These are phyloP conservation scores for Lutjanus campechanus DNA, from an alignment of 2,797 vertebrate species.

Conservation along the genomic window DNA sequence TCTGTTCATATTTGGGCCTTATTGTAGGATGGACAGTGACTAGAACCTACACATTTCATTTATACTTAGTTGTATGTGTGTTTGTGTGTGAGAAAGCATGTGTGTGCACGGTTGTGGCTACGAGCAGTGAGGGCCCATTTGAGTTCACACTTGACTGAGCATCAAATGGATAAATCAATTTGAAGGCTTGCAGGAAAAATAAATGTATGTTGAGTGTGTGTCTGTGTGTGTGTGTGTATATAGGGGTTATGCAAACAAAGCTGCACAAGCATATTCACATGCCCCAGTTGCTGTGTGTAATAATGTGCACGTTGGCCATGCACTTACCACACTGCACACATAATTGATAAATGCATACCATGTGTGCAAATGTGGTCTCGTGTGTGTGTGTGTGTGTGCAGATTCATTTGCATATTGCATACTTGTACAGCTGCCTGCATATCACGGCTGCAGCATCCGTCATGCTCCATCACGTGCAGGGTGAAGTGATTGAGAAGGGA, in stretches of 20 bases:
- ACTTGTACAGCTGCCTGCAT: conserved; percentile 17
- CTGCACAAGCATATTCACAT: conserved; percentile 32
- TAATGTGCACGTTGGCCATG: conserved; percentile 22
- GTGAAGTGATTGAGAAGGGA: conserved; percentile 9
- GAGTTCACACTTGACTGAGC: conserved; percentile 70
- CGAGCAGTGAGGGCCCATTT: conserved; percentile 46
- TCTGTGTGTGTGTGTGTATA: conserved; percentile 14
- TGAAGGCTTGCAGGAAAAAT: conserved; percentile 44
- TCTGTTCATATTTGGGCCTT: background rate
- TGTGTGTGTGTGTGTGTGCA: background rate
- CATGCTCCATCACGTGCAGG: background rate
- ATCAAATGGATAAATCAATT: conserved; percentile 72
- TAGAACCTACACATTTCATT: background rate
- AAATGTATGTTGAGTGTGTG: conserved; percentile 39
- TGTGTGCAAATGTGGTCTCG: conserved; percentile 18
- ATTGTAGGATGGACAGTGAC: background rate
- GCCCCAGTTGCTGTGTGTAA: conserved; percentile 29
- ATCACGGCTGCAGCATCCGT: conserved; percentile 14
- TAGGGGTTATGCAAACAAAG: conserved; percentile 49
- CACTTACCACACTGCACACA: conserved; percentile 21
- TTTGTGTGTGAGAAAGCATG: background rate
- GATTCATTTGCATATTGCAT: conserved; percentile 41
- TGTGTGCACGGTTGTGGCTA: conserved; percentile 17
- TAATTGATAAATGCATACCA: conserved; percentile 30
- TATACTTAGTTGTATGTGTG: background rate